Conservation (phyloP, 2,113 vertebrate species). For the Nyctibius bracteatus region DNA sequence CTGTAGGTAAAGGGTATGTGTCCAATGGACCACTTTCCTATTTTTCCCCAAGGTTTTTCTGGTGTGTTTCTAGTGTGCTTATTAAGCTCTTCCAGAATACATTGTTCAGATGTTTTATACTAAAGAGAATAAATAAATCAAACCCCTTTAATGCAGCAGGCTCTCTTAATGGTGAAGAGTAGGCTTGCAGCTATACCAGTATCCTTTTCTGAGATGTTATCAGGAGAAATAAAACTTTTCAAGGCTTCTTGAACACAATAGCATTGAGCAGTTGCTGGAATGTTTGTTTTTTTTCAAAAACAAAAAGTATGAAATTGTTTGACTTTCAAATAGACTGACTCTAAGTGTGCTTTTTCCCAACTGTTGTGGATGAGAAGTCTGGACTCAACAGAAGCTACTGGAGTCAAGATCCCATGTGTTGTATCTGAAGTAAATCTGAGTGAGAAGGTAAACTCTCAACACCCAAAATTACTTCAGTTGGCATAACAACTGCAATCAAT, state of each 20-base stretch:
- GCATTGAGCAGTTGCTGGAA: background rate
- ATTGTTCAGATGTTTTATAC: background rate
- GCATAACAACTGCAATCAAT: background rate
- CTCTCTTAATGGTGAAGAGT: background rate
- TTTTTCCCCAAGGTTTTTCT: background rate
- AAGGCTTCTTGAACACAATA: background rate
- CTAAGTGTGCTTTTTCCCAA: background rate
- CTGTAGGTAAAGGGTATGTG: rapidly evolving
- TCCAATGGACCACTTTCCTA: background rate
- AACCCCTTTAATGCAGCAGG: background rate
- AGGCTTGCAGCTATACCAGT: background rate
- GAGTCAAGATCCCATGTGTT: background rate
- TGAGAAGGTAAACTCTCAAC: background rate
- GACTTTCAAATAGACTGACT: background rate
- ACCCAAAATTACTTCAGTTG: background rate
- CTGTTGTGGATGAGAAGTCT: background rate
- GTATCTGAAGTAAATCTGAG: background rate
- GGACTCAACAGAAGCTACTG: background rate
- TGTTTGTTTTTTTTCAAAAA: background rate
- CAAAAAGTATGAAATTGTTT: background rate
- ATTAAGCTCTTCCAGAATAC: background rate
- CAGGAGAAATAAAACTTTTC: background rate
- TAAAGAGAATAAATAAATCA: background rate
- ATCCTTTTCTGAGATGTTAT: background rate
- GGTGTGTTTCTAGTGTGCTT: background rate